Conservation (phyloP, 2,113 vertebrate genomes). For the Laterallus jamaicensis region DNA sequence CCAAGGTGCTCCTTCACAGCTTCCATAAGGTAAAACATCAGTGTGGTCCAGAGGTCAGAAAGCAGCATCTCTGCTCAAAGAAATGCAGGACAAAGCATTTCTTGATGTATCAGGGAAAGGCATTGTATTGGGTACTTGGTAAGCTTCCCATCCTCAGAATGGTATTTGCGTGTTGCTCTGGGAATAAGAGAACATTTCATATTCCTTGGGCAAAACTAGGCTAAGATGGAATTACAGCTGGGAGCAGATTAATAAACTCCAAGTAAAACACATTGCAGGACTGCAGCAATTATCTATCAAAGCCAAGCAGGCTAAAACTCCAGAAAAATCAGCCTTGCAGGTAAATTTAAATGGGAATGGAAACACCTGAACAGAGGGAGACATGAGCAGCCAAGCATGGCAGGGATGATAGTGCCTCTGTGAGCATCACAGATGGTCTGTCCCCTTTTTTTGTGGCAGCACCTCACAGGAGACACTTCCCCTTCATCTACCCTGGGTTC, state of each 20-base stretch:
- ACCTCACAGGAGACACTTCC: background rate
- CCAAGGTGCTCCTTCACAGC: background rate
- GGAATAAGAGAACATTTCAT: background rate
- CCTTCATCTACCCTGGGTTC: background rate
- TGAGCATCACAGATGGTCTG: background rate
- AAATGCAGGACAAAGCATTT: background rate
- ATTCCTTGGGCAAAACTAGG: constrained; percentile 26
- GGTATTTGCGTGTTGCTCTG: background rate
- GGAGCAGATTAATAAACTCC: background rate
- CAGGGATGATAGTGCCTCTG: background rate
- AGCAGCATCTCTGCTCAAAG: background rate
- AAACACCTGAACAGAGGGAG: background rate
- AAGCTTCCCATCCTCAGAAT: background rate
- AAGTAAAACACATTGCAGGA: background rate
- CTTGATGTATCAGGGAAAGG: background rate
- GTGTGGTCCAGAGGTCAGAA: background rate
- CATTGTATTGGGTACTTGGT: background rate
- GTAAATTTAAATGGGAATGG: background rate
- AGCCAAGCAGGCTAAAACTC: background rate
- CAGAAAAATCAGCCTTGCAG: background rate
- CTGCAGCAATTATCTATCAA: background rate
- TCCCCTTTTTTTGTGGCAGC: background rate
- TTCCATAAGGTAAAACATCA: background rate
- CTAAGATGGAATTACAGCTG: constrained; percentile 33
- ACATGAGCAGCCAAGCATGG: background rate